Evolutionary conservation across 2,113 vertebrate species (phyloP), one percentile per base, ranked within the genome.

Genomic region (Oxygymnocypris stewartii): DNA sequence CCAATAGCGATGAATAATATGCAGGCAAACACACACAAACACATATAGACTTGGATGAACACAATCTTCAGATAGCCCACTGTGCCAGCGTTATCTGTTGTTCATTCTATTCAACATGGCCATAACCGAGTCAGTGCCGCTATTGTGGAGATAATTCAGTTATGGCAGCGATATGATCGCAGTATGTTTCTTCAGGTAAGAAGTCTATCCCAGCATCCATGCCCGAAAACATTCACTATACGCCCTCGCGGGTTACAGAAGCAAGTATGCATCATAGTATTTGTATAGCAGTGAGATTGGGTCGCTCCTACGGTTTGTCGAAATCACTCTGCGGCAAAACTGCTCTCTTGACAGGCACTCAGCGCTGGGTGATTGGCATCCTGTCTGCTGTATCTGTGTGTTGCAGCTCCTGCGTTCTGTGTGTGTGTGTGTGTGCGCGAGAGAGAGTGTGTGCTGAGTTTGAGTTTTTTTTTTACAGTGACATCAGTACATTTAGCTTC

Each of bases 401-500:
- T 51, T 25, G 57, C 57, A 81, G 57, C 11, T 18, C n/a, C 28
- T 61, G 20, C 37, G 18, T 25, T 23, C 11, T 42, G 25, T 73
- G 9, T 44, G 20, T 40, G 54, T 61, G 54, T 80, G 78, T 63
- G 79, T 63, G 54, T 35, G 49, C 44, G 42, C 2, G 42, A 10
- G 42, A 10, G 40, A 7, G 47, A 11, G 79, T 47, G 79, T 67
- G 59, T 25, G 57, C 49, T 59, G 28, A 37, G 57, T 40, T 61
- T 82, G 44, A 82, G 80, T 51, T 57, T 74, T 59, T 31, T 16
- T n/a, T 40, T 74, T n/a, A 51, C 80, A 82, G 80, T 69, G 25
- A 69, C 80, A 84, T 59, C 82, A 74, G 67, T 84, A 74, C 69
- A 84, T 84, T 84, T 84, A 54, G 67, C 82, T 84, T 84, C 69